Evolutionary conservation across 2,113 vertebrate genomes (phyloP), one percentile per base, ranked within the genome.

Genomic region (Elephantulus edwardii): DNA sequence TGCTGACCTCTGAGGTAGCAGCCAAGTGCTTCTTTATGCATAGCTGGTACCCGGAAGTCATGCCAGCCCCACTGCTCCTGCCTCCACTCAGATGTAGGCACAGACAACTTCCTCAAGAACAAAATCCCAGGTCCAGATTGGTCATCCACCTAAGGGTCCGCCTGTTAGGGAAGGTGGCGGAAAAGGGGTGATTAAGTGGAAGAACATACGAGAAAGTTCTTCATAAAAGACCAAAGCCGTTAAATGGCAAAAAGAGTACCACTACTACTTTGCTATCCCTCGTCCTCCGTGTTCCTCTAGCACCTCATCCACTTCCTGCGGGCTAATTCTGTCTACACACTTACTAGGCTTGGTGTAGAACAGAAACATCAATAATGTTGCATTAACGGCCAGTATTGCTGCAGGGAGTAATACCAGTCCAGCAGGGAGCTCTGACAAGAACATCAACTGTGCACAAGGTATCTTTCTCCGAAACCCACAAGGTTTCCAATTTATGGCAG

Each of bases 271-370:
- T 46, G 8, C 4, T 1, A 11, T 1, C 78, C 48, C 24, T 70
- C 35, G 24, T 58, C 28, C 54, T 28, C 2, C 0, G 14, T 1
- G 64, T 2, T 38, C 14, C 71, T 35, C 86, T 5, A 52, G 75
- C 46, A 56, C 35, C n/a, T 8, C 2, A 48, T 6, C 64, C 46
- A 24, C 1, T 8, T 6, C 14, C 50, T 1, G 0, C 0, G 2
- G 11, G 52, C 56, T 50, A 14, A 19, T 52, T 85, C 54, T 52
- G n/a, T 56, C 46, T 78, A 83, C 33, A 14, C 1, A 3, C 13
- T 30, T 40, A 44, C 68, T 8, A 30, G 72, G 71, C 26, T 3
- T 38, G 44, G 44, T 13, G 26, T 0, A 26, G 24, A n/a, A 22
- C 4, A 30, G 24, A 60, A 60, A 26, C 8, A 50, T 50, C 16